These are phyloP conservation scores for Tolmerus cingulatus DNA, from an alignment of 2,888 invertebrate genomes.

Conservation along the genomic window DNA sequence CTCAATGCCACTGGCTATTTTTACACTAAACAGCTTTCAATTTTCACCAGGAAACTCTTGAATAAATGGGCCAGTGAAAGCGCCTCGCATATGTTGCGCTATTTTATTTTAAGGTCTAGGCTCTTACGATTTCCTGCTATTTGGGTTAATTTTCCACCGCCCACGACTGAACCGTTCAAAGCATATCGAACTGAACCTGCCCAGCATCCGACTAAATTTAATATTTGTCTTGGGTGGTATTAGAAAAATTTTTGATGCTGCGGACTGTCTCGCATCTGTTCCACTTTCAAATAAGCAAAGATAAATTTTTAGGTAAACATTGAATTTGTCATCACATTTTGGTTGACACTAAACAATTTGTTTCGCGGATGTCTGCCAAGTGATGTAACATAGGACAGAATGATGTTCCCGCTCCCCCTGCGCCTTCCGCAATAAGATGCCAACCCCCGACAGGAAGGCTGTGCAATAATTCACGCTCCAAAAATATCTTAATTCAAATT, in stretches of 20 bases:
- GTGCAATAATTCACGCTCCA: neutral
- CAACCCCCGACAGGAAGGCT: neutral
- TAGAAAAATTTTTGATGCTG: neutral
- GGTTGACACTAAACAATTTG: neutral
- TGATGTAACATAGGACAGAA: neutral
- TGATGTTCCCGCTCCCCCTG: neutral
- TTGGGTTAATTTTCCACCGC: neutral
- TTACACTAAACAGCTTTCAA: neutral
- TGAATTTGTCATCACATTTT: neutral
- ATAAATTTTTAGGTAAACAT: neutral
- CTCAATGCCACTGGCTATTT: constrained; percentile 27
- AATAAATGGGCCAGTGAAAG: neutral
- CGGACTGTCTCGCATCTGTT: neutral
- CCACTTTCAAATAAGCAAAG: neutral
- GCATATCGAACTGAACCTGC: neutral
- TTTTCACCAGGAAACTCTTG: neutral
- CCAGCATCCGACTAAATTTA: neutral
- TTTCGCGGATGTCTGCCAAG: neutral
- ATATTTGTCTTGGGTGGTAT: neutral
- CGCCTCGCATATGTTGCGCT: neutral
- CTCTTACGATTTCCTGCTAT: neutral
- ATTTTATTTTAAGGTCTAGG: neutral
- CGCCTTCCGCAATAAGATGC: neutral
- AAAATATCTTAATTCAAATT: neutral
- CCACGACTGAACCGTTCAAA: neutral